phyloP scores from a whole-genome alignment of 1,140 invertebrate species.

The Campodea augens region DNA sequence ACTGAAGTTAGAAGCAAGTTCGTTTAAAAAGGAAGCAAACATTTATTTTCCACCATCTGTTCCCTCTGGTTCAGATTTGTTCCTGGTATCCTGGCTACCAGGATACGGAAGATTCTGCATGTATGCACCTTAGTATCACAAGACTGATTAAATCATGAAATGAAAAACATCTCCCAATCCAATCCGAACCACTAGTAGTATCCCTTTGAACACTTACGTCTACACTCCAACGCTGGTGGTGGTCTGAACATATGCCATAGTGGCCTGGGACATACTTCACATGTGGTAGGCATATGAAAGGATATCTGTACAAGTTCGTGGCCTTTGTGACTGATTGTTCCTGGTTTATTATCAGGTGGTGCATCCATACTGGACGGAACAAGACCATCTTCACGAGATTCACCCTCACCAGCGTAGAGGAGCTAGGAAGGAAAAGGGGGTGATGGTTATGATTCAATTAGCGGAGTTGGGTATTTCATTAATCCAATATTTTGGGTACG shows the following conservation, averaged over 20 bases:
- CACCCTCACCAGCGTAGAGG: constrained; percentile 82
- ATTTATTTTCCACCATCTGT: too few relatives aligned
- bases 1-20: too few relatives aligned
- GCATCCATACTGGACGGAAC: constrained; percentile 23
- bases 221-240: constrained; percentile 87
- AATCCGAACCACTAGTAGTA: too few relatives aligned
- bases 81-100: too few relatives aligned
- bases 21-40: too few relatives aligned
- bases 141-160: too few relatives aligned
- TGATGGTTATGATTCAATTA: neutral
- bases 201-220: constrained; percentile 50
- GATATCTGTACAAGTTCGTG: constrained; percentile 92
- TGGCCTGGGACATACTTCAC: constrained; percentile 91
- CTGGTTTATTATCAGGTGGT: constrained; percentile 47
- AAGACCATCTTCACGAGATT: constrained; percentile 58
- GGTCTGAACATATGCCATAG: constrained; percentile 94
- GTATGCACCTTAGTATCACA: too few relatives aligned
- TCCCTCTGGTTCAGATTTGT: too few relatives aligned
- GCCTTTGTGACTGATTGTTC: constrained; percentile 71
- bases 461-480: too few relatives aligned
- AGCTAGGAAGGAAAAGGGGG: constrained; percentile 29
- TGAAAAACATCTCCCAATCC: too few relatives aligned
- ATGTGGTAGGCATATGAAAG: constrained; percentile 94
- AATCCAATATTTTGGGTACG: too few relatives aligned
- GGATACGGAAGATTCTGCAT: too few relatives aligned